phyloP scores from a whole-genome alignment of 2,888 invertebrate species.

The Sipha maydis region DNA sequence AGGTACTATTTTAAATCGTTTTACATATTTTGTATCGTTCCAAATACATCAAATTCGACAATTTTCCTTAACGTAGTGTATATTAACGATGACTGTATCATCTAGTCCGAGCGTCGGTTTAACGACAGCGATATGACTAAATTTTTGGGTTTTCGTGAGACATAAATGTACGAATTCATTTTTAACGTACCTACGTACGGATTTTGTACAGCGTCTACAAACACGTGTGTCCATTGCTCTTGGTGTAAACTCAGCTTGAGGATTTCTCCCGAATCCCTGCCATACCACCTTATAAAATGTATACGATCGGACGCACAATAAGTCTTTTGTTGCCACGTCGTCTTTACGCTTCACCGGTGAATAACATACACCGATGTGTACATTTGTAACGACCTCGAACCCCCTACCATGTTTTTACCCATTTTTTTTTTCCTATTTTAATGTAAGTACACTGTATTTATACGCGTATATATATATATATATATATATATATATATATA shows the following conservation, averaged over 20 bases:
- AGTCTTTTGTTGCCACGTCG: conserved; percentile 46
- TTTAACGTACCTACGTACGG: too few species aligned
- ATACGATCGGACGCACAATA: conserved; percentile 17
- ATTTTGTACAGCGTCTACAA: background rate
- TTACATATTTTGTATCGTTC: too few species aligned
- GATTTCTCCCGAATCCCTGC: conserved; percentile 9
- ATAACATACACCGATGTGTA: conserved; percentile 6
- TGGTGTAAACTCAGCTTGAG: background rate
- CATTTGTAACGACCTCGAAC: conserved; percentile 55
- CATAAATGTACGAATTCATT: too few species aligned
- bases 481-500: too few species aligned
- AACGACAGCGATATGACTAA: too few species aligned
- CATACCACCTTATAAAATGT: background rate
- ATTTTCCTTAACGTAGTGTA: too few species aligned
- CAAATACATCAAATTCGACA: too few species aligned
- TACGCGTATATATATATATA: background rate
- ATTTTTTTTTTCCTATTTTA: too few species aligned
- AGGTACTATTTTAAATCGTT: too few species aligned
- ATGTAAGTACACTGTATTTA: background rate
- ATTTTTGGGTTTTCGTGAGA: too few species aligned
- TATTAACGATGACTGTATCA: too few species aligned
- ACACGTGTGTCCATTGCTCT: background rate
- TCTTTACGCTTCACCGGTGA: conserved; percentile 33
- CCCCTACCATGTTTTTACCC: conserved; percentile 21
- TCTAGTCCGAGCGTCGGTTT: too few species aligned